These are phyloP conservation scores for Poecilia picta DNA, from an alignment of 2,797 vertebrate genomes.

Conservation along the genomic window DNA sequence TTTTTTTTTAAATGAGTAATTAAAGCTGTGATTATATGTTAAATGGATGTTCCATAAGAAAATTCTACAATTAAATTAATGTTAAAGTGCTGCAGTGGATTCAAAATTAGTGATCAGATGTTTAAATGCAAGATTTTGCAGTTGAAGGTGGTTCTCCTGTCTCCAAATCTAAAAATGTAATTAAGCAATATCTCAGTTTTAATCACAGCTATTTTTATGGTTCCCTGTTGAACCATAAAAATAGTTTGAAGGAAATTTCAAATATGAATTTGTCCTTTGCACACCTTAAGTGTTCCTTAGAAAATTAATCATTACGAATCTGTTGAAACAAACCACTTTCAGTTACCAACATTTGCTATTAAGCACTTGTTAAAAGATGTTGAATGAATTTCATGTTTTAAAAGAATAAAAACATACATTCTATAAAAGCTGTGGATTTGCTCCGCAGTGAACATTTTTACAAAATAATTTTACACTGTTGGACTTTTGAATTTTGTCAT, in stretches of 20 bases:
- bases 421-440: neutral
- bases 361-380: neutral
- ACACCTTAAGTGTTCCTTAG: neutral
- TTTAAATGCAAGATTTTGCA: neutral
- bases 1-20: neutral
- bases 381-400: neutral
- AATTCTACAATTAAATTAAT: neutral
- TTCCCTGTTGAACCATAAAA: neutral
- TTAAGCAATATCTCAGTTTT: neutral
- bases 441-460: neutral
- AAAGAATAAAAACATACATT: neutral
- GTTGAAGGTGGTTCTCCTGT: neutral
- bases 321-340: neutral
- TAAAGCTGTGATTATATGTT: neutral
- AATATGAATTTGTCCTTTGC: neutral
- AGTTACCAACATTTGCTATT: neutral
- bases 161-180: too few species aligned
- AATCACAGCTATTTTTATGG: neutral
- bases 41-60: neutral
- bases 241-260: neutral
- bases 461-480: neutral
- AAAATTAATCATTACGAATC: neutral
- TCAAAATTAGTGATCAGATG: neutral
- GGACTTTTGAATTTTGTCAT: neutral
- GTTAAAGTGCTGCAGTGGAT: neutral